Base-by-base conservation (phyloP, 2,113 vertebrate species). In the Microcebus murinus region DNA sequence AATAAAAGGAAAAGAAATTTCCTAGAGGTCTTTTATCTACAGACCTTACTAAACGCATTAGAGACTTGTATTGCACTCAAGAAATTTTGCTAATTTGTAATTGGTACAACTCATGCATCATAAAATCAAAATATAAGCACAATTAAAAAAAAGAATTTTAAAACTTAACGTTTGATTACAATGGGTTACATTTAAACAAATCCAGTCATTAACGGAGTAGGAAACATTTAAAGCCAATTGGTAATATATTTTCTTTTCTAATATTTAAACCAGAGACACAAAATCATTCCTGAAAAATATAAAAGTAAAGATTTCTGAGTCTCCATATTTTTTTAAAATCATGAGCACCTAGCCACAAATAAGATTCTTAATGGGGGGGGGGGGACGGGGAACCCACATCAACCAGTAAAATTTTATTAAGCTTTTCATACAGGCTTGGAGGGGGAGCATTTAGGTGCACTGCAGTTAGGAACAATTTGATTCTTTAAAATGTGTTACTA, bases 11-110 rank as follows among this genome's bases (percentile, higher is more conserved):
- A 74, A 79, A 39, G 6, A 61, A 79, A 79, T 65, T 92, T 87
- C 74, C 85, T 92, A 63, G 57, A 96, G 23, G 3, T 88, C 61
- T 96, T 93, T 48, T 61, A 42, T 70, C 80, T 82, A 86, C n/a
- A 57, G 61, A 88, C 39, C 27, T 85, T 17, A 63, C 31, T 87
- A 95, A 81, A 95, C 87, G 18, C 39, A 76, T 39, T 52, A 57
- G 12, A 94, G 76, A 42, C 50, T 21, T 57, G 21, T 17, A 39
- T 3, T 42, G 84, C 65, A 81, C 31, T 82, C 87, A 61, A 91
- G 42, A 34, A 73, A 80, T 91, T 15, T 48, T 79, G 73, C 45
- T 74, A 48, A 79, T 45, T 36, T 42, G 29, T 74, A 81, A 81
- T 0, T 36, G 65, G 85, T 57, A 94, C 50, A 94, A 61, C 6